A percentile compares a stretch with the other conserved stretches of the same genome.
These are phyloP conservation scores for Pseudois nayaur DNA, from an alignment of 2,113 vertebrate genomes.

Conservation along the genomic window DNA sequence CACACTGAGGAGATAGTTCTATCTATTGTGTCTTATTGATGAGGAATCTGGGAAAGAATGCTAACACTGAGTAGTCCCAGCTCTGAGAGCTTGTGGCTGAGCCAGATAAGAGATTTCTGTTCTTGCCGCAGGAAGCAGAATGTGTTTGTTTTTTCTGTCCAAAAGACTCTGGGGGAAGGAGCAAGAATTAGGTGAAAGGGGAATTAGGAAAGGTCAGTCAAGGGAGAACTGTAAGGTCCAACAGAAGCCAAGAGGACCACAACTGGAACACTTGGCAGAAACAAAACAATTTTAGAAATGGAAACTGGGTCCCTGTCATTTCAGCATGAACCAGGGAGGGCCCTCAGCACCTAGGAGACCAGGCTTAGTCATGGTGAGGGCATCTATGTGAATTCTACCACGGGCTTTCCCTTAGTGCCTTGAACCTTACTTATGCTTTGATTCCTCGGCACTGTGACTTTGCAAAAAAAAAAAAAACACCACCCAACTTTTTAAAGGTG, in stretches of 20 bases:
- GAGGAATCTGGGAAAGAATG: not conserved
- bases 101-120: slow-evolving; percentile 37
- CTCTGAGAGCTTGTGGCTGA: not conserved
- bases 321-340: not conserved
- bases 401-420: not conserved
- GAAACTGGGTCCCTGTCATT: not conserved
- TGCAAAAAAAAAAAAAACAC: not conserved
- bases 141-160: not conserved
- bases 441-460: not conserved
- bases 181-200: not conserved
- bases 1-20: not conserved
- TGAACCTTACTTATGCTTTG: not conserved
- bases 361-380: not conserved
- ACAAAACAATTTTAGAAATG: not conserved
- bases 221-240: not conserved
- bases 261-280: not conserved
- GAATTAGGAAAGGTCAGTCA: not conserved
- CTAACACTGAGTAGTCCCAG: not conserved
- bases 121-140: not conserved
- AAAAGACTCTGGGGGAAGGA: not conserved
- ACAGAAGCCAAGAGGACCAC: not conserved
- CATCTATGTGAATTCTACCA: not conserved
- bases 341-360: not conserved
- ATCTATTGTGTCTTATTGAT: not conserved
- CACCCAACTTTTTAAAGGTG: not conserved